A percentile compares a stretch with the other conserved stretches of the same genome.
Evolutionary conservation across 2,113 vertebrate species (phyloP).

Genomic region (Serilophus lunatus): DNA sequence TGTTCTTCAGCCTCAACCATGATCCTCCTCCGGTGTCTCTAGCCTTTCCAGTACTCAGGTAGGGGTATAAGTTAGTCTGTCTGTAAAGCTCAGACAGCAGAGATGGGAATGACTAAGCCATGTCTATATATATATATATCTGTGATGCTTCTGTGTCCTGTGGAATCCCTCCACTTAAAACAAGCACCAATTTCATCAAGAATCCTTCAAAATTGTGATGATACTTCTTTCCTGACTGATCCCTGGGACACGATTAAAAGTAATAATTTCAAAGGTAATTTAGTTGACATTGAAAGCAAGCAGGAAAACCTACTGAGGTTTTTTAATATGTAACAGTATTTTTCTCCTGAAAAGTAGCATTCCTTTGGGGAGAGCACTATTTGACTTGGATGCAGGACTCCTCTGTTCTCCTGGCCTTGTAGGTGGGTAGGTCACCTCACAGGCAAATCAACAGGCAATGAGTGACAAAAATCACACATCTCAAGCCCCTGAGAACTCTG

Average conservation of each 20-base stretch:
- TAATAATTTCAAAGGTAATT: not conserved
- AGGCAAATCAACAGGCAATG: not conserved
- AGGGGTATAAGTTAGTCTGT: not conserved
- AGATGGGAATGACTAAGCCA: not conserved
- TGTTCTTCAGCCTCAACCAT: not conserved
- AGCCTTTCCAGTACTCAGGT: not conserved
- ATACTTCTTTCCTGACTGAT: not conserved
- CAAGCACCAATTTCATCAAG: not conserved
- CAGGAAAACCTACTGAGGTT: not conserved
- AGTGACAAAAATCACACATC: not conserved
- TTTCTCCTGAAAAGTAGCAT: not conserved
- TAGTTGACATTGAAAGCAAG: not conserved
- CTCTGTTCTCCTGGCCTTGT: not conserved
- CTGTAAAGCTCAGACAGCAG: not conserved
- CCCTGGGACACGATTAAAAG: not conserved
- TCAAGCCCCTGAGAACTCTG: not conserved
- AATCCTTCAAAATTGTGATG: not conserved
- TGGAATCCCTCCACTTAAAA: not conserved
- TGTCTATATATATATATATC: too few species aligned
- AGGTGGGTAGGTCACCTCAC: not conserved
- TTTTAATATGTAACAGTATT: not conserved
- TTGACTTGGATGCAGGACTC: not conserved
- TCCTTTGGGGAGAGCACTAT: not conserved
- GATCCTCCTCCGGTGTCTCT: not conserved
- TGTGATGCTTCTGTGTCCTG: not conserved